Base-by-base conservation (phyloP, 2,888 invertebrate species). In the Diadegma fenestrale region DNA sequence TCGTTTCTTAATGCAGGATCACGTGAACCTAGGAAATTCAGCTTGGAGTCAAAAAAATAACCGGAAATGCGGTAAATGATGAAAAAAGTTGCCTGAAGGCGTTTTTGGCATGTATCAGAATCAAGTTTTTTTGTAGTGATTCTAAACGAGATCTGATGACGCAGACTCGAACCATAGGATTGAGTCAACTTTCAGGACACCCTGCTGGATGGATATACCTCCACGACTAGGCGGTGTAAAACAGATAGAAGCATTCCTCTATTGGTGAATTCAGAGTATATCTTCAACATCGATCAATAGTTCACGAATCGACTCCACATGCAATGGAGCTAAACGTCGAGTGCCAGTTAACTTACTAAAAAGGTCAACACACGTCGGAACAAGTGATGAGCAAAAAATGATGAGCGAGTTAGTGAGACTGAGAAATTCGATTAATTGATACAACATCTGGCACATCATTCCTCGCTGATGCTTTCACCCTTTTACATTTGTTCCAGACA, bases 321-420 rank as follows among this genome's bases (percentile, higher is more conserved):
- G 51, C 61, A 10, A 61, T 73, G n/a, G 43, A 58, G 58, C 48
- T 51, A 26, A n/a, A 54, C 64, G 66, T 77, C 66, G 30, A 54
- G 66, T 77, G 76, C 76, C 51, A 66, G 76, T 77, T 80, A 45
- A 58, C 82, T 78, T 66, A 66, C 41, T 82, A 78, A 78, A 82
- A 82, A 82, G 72, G 82, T 78, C 71, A 82, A 68, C 68, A 68
- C 69, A 37, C 63, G 68, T 45, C 73, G 22, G 48, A 19, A 58
- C 37, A 37, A n/a, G 73, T 26, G 43, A 79, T 75, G 51, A 72
- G 58, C 33, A 66, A 22, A n/a, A 75, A 58, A 51, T 64, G 17
- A n/a, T 37, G 33, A 43, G 17, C 58, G 68, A 72, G 64, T 48
- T 77, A 33, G 37, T 37, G 26, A 17, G n/a, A 33, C 30, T 58